Base-by-base conservation (phyloP, 2,888 invertebrate species). In the Pollenia amentaria region DNA sequence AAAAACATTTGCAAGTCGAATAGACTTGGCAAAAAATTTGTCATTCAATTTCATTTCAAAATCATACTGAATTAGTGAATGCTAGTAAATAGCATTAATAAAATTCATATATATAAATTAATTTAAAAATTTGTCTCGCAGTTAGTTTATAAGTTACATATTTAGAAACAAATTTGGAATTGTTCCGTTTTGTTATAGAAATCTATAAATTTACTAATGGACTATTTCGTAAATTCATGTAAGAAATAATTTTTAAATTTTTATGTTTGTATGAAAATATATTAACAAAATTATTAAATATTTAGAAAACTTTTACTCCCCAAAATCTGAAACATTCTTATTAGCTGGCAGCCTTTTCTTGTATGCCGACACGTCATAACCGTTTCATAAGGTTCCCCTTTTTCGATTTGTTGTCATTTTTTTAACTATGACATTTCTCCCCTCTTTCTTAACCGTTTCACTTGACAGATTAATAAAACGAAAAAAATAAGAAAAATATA, bases 331-430 rank as follows among this genome's bases (percentile, higher is more conserved):
- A 29, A 29, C 12, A n/a, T 10, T 10, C n/a, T n/a, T n/a, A n/a
- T n/a, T 57, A 14, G 18, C 14, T 65, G 53, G 70, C 18, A 75
- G 3, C 4, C 1, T 69, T 70, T 40, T 0, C n/a, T n/a, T 29
- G 3, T 51, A 40, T 64, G 62, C 64, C 70, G 88, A 88, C 88
- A 88, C 88, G 88, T 88, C 88, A 88, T 88, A 84, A 86, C 80
- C 82, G 84, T 46, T 72, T 64, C 1, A 6, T 16, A 8, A 51
- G 3, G 70, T 77, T 62, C 53, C 69, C 64, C 44, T 67, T 11
- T 12, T 44, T n/a, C 16, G 48, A 60, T 38, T 83, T 65, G 51
- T 67, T 81, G 78, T 85, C 75, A 84, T 73, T 60, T 87, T 75
- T 55, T 64, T 46, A 40, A 18, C 3, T 10, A 38, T 89, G 88